phyloP scores from a whole-genome alignment of 2,888 invertebrate genomes.

The Drosophila histrio region DNA sequence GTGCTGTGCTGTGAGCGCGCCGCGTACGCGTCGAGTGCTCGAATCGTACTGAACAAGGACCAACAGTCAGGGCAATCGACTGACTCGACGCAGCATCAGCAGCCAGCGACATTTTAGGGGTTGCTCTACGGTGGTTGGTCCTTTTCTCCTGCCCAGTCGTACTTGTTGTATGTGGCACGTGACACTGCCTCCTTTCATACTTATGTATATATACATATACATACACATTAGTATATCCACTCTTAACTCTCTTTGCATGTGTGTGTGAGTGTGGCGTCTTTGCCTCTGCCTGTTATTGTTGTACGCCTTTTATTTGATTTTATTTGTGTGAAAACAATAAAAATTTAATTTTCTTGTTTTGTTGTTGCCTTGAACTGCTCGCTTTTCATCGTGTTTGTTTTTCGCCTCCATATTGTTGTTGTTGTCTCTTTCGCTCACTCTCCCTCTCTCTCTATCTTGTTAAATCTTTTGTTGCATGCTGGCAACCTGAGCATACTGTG shows the following conservation, averaged over 20 bases:
- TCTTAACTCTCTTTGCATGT: conserved; percentile 25
- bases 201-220: conserved; percentile 13
- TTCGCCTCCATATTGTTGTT: conserved; percentile 45
- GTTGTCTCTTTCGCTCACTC: neutral
- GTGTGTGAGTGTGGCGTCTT: conserved; percentile 54
- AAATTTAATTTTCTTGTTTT: conserved; percentile 83
- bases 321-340: conserved; percentile 82
- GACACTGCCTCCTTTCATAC: conserved; percentile 47
- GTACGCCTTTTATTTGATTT: conserved; percentile 80
- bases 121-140: conserved; percentile 83
- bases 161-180: conserved; percentile 62
- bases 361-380: conserved; percentile 66
- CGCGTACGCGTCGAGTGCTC: conserved; percentile 75
- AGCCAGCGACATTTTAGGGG: conserved; percentile 66
- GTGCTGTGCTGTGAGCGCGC: conserved; percentile 41
- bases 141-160: conserved; percentile 81
- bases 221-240: neutral
- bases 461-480: neutral
- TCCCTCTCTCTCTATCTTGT: neutral
- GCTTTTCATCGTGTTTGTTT: conserved; percentile 24
- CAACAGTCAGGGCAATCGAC: conserved; percentile 16
- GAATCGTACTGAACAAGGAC: conserved; percentile 68
- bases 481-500: conserved; percentile 15
- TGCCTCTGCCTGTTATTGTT: conserved; percentile 65
- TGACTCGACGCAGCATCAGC: conserved; percentile 30